A percentile compares a stretch with the other conserved stretches of the same genome.
Evolutionary conservation across 2,113 vertebrate species (phyloP).

Genomic region (Passer montanus): DNA sequence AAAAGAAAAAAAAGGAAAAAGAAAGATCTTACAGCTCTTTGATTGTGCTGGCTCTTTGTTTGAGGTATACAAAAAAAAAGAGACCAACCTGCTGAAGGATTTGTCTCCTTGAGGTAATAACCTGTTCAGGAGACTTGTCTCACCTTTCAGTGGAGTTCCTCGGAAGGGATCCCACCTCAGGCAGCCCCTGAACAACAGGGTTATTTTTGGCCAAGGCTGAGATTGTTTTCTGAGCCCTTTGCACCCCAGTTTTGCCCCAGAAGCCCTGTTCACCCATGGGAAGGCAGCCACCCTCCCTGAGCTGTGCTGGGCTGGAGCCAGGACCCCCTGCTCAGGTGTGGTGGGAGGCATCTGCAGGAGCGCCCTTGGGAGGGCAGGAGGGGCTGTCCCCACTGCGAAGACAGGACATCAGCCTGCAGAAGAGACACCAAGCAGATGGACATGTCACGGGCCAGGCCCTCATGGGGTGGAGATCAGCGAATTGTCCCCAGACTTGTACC

Average conservation of each 20-base stretch:
- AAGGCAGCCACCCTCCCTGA: not conserved
- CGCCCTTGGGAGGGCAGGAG: fast-evolving
- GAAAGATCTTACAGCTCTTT: conserved; percentile 50
- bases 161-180: conserved; percentile 27
- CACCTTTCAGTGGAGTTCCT: conserved; percentile 62
- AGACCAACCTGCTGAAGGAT: conserved; percentile 52
- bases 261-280: fast-evolving
- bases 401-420: fast-evolving
- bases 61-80: conserved; percentile 9
- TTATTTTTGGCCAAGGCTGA: not conserved
- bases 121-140: conserved; percentile 52
- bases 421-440: not conserved
- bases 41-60: conserved; percentile 52
- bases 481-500: fast-evolving
- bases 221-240: not conserved
- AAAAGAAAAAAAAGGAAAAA: not conserved
- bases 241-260: not conserved
- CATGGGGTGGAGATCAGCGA: fast-evolving
- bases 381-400: not conserved
- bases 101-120: conserved; percentile 62
- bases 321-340: fast-evolving
- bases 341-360: not conserved
- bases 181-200: not conserved
- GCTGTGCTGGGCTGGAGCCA: not conserved
- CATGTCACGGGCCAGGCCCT: not conserved